These are phyloP conservation scores for Anolis sagrei DNA, from an alignment of 2,113 vertebrate species.

Conservation along the genomic window DNA sequence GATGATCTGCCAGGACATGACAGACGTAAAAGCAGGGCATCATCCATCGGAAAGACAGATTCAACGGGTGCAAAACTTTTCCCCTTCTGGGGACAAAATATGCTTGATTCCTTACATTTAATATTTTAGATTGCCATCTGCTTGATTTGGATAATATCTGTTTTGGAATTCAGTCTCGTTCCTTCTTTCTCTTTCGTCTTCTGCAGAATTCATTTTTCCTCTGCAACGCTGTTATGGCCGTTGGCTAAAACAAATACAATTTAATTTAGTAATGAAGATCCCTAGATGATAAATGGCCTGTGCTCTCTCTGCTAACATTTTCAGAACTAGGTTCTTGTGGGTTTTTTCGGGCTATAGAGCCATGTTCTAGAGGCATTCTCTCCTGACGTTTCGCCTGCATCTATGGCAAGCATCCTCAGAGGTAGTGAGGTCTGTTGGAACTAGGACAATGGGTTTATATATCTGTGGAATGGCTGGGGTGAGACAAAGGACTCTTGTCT, in stretches of 20 bases:
- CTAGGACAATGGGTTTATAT: too few relatives aligned
- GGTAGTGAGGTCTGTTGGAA: too few relatives aligned
- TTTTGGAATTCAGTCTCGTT: neutral
- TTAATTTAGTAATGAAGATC: slow-evolving; percentile 1
- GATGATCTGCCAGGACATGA: neutral
- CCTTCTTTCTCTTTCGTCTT: neutral
- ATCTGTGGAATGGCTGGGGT: too few relatives aligned
- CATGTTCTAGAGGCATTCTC: too few relatives aligned
- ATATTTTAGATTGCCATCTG: slow-evolving; percentile 3
- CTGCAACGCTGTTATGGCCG: neutral
- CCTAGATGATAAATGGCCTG: neutral
- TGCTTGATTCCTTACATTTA: neutral
- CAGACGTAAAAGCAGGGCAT: neutral
- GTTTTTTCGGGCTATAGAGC: too few relatives aligned
- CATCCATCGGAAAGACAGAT: neutral
- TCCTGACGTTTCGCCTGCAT: too few relatives aligned
- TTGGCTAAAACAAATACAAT: slow-evolving; percentile 9
- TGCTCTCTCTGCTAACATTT: neutral
- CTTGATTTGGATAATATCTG: neutral
- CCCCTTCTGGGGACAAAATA: neutral
- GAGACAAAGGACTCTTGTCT: too few relatives aligned
- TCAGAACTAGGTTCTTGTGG: too few relatives aligned
- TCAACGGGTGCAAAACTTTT: neutral
- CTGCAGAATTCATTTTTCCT: neutral
- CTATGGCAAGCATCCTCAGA: too few relatives aligned